Percentiles rank a stretch among this genome's conserved stretches.
Evolutionary conservation across 2,113 vertebrate genomes (phyloP).

Genomic region (Peromyscus maniculatus): DNA sequence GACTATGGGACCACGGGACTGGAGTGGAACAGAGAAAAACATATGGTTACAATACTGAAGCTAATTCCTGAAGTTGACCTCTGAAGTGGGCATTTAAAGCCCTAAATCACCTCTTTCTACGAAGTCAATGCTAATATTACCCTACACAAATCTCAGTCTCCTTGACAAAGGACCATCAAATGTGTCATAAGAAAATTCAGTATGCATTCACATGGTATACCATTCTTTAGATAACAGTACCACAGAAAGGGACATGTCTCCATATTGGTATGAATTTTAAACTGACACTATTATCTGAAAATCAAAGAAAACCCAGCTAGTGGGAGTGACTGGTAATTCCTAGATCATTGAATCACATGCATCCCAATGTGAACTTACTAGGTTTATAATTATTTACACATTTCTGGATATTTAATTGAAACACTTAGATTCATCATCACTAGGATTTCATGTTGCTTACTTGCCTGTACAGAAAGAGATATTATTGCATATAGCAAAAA

Average conservation of each 20-base stretch:
- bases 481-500: background rate
- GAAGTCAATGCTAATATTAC: background rate
- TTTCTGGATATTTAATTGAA: background rate
- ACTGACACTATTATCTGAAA: background rate
- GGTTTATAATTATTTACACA: background rate
- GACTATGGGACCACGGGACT: too few species aligned
- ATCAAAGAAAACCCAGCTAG: background rate
- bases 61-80: background rate
- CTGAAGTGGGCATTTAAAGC: background rate
- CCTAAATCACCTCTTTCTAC: background rate
- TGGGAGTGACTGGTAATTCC: background rate
- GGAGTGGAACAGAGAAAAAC: too few species aligned
- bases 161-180: background rate
- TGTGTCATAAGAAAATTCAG: background rate
- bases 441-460: background rate
- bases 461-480: background rate
- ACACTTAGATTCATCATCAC: background rate
- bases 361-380: background rate
- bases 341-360: background rate
- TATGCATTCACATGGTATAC: background rate
- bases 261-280: background rate
- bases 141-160: background rate
- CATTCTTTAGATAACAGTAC: background rate
- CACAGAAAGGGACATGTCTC: background rate
- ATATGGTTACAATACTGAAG: background rate